Conservation (phyloP, 1,140 invertebrate species). For the Olivierus martensii region DNA sequence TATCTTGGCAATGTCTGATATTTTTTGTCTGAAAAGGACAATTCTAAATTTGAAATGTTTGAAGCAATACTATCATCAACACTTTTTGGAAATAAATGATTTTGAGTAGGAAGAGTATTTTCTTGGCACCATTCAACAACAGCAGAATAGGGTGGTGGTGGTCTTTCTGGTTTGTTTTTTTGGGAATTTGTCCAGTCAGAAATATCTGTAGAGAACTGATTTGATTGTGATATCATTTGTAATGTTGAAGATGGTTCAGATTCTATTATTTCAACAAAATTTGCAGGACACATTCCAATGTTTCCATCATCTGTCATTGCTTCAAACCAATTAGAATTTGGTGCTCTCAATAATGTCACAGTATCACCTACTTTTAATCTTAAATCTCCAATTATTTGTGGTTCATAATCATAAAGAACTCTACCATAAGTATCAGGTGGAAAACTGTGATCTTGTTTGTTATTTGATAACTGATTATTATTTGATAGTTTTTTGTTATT, state of each 20-base stretch:
- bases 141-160: slow-evolving; percentile 11
- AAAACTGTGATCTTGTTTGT: slow-evolving; percentile 2
- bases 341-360: slow-evolving; percentile 30
- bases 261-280: slow-evolving; percentile 19
- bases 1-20: too few species aligned
- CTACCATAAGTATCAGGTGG: slow-evolving; percentile 26
- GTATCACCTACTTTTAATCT: slow-evolving; percentile 39
- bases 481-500: not conserved
- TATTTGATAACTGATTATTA: not conserved
- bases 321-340: slow-evolving; percentile 22
- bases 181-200: too few species aligned
- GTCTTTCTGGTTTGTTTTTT: not conserved
- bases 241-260: not conserved
- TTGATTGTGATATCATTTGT: too few species aligned
- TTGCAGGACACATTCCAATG: slow-evolving; percentile 21
- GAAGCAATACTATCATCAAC: slow-evolving; percentile 2
- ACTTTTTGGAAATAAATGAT: not conserved
- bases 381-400: slow-evolving; percentile 39
- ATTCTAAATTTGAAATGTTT: not conserved
- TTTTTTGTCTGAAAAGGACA: too few species aligned
- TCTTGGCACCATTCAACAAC: slow-evolving; percentile 1
- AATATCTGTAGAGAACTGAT: too few species aligned
- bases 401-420: slow-evolving; percentile 38
- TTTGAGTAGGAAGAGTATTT: not conserved
- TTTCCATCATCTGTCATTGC: slow-evolving; percentile 18